These are phyloP conservation scores for Lasioglossum marginatum DNA, from an alignment of 2,888 invertebrate species.

Conservation along the genomic window DNA sequence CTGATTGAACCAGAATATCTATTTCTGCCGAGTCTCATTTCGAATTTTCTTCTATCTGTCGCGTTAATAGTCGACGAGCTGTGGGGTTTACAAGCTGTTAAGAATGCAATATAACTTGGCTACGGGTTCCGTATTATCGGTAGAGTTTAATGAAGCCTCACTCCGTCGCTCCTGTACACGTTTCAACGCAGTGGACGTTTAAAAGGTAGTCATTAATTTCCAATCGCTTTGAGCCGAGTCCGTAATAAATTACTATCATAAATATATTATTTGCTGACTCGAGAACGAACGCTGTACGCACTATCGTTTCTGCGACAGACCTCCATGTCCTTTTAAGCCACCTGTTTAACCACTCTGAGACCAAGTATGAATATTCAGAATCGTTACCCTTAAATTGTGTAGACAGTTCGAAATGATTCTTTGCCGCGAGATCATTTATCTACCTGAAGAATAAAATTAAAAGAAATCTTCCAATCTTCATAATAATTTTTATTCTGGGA, in stretches of 20 bases:
- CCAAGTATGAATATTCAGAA: neutral
- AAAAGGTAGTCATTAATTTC: neutral
- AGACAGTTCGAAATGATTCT: neutral
- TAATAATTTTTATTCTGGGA: neutral
- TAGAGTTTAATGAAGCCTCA: neutral
- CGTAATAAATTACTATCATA: neutral
- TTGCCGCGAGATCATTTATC: neutral
- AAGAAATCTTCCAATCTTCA: neutral
- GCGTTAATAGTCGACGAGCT: neutral
- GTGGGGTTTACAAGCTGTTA: neutral
- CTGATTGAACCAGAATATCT: neutral
- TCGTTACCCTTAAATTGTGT: neutral
- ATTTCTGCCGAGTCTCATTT: neutral
- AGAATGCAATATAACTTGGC: neutral
- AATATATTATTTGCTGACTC: neutral
- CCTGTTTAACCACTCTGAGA: neutral
- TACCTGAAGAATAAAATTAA: neutral
- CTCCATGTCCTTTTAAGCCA: neutral
- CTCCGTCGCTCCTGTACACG: neutral
- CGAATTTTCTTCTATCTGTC: neutral
- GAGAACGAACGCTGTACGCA: neutral
- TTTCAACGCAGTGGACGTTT: neutral
- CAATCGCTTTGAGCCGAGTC: neutral
- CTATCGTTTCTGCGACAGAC: neutral
- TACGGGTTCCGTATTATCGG: neutral